phyloP scores from a whole-genome alignment of 2,888 invertebrate genomes.

The Hymenopus coronatus region DNA sequence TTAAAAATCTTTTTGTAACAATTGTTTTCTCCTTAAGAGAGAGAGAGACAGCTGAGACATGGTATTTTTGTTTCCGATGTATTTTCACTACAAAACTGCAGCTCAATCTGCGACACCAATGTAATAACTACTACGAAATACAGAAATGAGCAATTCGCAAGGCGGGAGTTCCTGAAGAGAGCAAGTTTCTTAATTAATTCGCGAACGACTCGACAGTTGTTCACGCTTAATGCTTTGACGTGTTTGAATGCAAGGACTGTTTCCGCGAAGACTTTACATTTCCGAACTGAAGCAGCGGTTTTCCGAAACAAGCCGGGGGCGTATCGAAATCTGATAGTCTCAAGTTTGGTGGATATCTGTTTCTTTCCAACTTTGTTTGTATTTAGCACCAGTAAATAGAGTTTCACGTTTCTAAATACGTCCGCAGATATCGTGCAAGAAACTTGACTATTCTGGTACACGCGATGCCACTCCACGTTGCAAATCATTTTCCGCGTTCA shows the following conservation, averaged over 20 bases:
- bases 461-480: neutral
- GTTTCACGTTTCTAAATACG: neutral
- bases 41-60: too few relatives aligned
- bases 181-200: neutral
- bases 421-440: neutral
- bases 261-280: neutral
- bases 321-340: neutral
- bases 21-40: too few relatives aligned
- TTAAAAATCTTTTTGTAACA: too few relatives aligned
- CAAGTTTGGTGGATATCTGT: neutral
- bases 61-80: too few relatives aligned
- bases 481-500: neutral
- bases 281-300: neutral
- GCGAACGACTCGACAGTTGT: neutral
- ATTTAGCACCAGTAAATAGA: neutral
- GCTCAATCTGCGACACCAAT: too few relatives aligned
- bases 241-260: neutral
- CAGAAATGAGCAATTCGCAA: too few relatives aligned
- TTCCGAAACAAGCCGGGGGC: neutral
- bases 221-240: neutral
- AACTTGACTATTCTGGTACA: neutral
- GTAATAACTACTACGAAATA: too few relatives aligned
- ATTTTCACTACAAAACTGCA: too few relatives aligned
- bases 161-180: neutral
- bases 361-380: neutral